phyloP scores from a whole-genome alignment of 2,888 invertebrate species.

The Unio pictorum region DNA sequence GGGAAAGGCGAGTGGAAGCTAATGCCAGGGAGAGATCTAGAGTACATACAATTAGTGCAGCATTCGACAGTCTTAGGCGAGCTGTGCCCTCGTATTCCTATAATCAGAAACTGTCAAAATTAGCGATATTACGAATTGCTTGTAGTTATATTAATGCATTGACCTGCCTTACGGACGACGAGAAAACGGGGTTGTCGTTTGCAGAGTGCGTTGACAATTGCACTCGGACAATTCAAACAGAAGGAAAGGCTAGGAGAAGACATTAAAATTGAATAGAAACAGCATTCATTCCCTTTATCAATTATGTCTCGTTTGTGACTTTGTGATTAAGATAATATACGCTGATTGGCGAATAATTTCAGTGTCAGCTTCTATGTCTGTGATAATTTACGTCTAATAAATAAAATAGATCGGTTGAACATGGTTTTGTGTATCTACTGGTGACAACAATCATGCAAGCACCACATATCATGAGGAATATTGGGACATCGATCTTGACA shows the following conservation, averaged over 20 bases:
- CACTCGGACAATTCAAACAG: conserved; percentile 93
- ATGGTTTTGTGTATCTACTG: too few relatives aligned
- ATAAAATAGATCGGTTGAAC: too few relatives aligned
- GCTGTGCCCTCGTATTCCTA: conserved; percentile 93
- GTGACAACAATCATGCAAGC: too few relatives aligned
- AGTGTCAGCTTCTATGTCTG: too few relatives aligned
- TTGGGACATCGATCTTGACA: too few relatives aligned
- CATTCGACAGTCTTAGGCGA: conserved; percentile 89
- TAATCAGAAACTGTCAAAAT: conserved; percentile 92
- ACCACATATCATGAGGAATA: too few relatives aligned
- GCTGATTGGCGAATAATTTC: too few relatives aligned
- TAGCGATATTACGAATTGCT: conserved; percentile 92
- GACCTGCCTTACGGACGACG: conserved; percentile 82
- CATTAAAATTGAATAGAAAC: conserved; percentile 39
- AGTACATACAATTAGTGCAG: conserved; percentile 96
- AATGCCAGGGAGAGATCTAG: conserved; percentile 93
- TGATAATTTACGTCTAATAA: too few relatives aligned
- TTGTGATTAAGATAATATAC: not conserved
- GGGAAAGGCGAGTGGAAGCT: conserved; percentile 92
- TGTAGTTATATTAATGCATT: conserved; percentile 93
- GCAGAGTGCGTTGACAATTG: conserved; percentile 87
- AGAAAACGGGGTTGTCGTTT: conserved; percentile 79
- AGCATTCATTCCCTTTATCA: not conserved
- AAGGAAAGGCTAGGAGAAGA: conserved; percentile 86
- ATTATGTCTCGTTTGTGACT: not conserved